Conservation (phyloP, 1,140 invertebrate species). For the Lordiphosa stackelbergi region DNA sequence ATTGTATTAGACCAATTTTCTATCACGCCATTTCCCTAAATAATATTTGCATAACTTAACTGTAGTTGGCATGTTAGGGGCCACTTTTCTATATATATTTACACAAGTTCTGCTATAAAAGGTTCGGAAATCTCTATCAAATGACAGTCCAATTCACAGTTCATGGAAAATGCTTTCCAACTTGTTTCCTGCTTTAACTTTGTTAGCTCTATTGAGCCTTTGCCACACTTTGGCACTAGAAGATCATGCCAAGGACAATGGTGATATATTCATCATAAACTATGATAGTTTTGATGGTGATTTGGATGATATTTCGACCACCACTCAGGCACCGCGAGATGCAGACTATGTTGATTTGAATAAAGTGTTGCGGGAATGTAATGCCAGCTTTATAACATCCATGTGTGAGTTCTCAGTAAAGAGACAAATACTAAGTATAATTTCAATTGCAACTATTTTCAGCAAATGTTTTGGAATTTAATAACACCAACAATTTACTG, state of each 20-base stretch:
- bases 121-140: neutral
- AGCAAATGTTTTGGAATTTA: constrained; percentile 60
- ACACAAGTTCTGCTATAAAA: constrained; percentile 9
- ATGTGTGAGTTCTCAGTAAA: constrained; percentile 40
- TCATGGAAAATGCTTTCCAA: constrained; percentile 31
- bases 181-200: neutral
- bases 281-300: constrained; percentile 64
- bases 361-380: constrained; percentile 45
- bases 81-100: constrained; percentile 12
- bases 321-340: constrained; percentile 31
- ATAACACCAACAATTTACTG: constrained; percentile 51
- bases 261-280: constrained; percentile 59
- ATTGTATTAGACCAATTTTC: constrained; percentile 28
- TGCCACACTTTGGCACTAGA: constrained; percentile 14
- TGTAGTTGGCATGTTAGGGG: constrained; percentile 29
- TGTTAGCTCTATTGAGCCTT: constrained; percentile 14
- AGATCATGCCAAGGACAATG: constrained; percentile 55
- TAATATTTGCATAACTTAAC: constrained; percentile 23
- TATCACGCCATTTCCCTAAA: constrained; percentile 32
- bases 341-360: constrained; percentile 52
- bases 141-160: neutral
- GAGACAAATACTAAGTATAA: neutral
- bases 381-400: constrained; percentile 65
- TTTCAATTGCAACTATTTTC: constrained; percentile 5
- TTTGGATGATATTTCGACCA: constrained; percentile 58